phyloP scores from a whole-genome alignment of 2,113 vertebrate species.

The Paradoxurus hermaphroditus region DNA sequence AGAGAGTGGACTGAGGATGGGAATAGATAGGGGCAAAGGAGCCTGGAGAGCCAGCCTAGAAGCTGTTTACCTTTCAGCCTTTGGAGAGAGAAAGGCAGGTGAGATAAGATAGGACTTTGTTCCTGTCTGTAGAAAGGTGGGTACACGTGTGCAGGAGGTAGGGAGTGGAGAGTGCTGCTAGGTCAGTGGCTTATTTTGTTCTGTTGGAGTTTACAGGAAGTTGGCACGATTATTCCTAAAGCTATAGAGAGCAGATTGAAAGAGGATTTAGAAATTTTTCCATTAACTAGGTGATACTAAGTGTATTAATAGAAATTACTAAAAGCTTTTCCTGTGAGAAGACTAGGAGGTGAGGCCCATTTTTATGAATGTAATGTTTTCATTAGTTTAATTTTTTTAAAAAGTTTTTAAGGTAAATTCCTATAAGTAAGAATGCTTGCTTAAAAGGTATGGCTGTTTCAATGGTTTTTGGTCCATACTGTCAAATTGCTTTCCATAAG shows the following conservation, averaged over 20 bases:
- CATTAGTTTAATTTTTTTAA: background rate
- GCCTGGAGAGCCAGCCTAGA: background rate
- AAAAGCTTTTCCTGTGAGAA: background rate
- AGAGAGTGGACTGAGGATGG: background rate
- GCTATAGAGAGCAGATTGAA: background rate
- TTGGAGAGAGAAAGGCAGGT: background rate
- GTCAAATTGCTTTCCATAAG: background rate
- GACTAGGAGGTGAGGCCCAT: background rate
- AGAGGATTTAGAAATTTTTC: background rate
- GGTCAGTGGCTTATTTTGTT: background rate
- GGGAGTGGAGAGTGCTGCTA: background rate
- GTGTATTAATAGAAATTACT: background rate
- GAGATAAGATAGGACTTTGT: background rate
- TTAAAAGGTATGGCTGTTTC: background rate
- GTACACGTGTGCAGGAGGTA: fast-evolving
- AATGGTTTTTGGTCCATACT: background rate
- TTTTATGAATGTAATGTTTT: background rate
- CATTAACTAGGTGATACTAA: background rate
- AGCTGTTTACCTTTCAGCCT: background rate
- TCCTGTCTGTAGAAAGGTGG: background rate
- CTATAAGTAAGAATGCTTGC: background rate
- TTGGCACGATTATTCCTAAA: background rate
- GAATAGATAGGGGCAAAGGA: background rate
- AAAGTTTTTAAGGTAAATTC: background rate
- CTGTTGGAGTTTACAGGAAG: background rate